Percentiles rank a stretch among this genome's conserved stretches.
Conservation (phyloP, 2,113 vertebrate species). For the Myotis lucifugus region DNA sequence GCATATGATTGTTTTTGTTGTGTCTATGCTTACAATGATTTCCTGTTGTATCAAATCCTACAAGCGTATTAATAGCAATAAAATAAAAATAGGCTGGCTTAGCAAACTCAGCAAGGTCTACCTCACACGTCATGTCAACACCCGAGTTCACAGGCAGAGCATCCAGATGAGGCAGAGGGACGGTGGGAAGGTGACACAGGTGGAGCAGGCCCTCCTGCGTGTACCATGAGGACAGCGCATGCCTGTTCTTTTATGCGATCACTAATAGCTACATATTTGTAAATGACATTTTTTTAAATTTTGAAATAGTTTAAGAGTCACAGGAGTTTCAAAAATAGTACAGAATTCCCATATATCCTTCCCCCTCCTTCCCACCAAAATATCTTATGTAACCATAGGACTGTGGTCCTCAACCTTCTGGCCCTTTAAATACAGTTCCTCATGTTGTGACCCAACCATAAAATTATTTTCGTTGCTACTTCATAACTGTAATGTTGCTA, state of each 20-base stretch:
- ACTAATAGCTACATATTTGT: background rate
- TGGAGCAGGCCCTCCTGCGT: background rate
- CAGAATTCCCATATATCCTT: background rate
- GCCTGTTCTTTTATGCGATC: background rate
- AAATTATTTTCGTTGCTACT: too few species aligned
- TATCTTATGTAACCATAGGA: background rate
- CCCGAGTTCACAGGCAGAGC: background rate
- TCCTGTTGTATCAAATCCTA: background rate
- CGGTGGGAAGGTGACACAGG: fast-evolving
- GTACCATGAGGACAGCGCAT: background rate
- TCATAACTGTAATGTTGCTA: too few species aligned
- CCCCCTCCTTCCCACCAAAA: background rate
- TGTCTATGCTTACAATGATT: background rate
- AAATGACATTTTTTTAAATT: background rate
- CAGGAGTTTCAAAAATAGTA: background rate
- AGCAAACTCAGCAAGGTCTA: background rate
- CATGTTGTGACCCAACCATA: too few species aligned
- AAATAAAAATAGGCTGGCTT: background rate
- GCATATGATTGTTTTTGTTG: background rate
- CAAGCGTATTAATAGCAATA: background rate
- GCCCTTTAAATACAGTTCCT: too few species aligned
- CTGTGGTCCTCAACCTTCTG: background rate
- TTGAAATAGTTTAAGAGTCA: background rate
- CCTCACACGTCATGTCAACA: background rate
- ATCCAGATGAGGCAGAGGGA: background rate